Conservation (phyloP, 2,888 invertebrate species). For the Galeopsomyia nigrocyanea region DNA sequence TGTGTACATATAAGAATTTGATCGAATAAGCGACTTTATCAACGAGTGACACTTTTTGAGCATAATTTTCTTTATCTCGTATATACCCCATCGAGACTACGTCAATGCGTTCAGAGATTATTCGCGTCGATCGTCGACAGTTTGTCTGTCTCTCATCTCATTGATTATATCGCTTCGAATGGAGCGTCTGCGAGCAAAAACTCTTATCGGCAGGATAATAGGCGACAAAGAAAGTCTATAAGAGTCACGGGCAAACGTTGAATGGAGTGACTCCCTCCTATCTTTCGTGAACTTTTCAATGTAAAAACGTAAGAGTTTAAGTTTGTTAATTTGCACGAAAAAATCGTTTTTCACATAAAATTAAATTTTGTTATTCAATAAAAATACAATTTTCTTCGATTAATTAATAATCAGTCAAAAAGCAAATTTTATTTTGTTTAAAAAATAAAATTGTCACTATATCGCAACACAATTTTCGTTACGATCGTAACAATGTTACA, state of each 20-base stretch:
- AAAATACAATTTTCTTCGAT: too few species aligned
- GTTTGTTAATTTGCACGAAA: too few species aligned
- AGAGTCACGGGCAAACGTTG: conserved; percentile 23
- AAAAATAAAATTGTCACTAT: neutral
- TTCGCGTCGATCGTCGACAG: conserved; percentile 29
- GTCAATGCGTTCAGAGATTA: conserved; percentile 18
- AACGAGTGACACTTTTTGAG: too few species aligned
- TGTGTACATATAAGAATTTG: too few species aligned
- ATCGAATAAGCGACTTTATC: too few species aligned
- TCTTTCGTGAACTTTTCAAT: neutral
- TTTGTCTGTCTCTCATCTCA: conserved; percentile 20
- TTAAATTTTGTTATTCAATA: too few species aligned
- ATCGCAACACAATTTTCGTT: too few species aligned
- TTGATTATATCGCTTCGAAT: conserved; percentile 22
- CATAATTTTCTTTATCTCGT: neutral
- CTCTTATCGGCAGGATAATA: conserved; percentile 19
- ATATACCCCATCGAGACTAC: conserved; percentile 10
- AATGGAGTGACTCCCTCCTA: neutral
- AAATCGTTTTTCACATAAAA: too few species aligned
- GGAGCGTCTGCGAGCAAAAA: conserved; percentile 14
- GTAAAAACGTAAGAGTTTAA: too few species aligned
- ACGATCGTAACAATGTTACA: too few species aligned
- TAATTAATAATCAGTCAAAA: too few species aligned
- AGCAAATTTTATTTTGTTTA: too few species aligned
- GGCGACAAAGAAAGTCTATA: conserved; percentile 16